Evolutionary conservation across 2,888 invertebrate genomes (phyloP), one percentile per base, ranked within the genome.

Genomic region (Perizoma affinitatum): DNA sequence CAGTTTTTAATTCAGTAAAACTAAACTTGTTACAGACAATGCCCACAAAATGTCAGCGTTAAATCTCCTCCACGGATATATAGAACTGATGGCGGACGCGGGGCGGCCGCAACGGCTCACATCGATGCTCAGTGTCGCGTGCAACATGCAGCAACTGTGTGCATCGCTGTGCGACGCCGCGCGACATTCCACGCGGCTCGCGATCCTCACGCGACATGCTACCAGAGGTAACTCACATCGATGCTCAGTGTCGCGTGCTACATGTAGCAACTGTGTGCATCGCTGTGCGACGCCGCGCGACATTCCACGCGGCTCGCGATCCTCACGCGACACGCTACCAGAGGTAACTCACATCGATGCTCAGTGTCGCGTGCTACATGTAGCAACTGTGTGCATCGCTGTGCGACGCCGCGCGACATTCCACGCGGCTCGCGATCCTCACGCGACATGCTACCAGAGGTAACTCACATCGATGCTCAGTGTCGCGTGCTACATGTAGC

Each of bases 51-150:
- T 94, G 34, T 86, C 93, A 0, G 93, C 93, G 5, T 80, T 97
- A 49, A 93, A 94, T 73, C 93, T 95, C 51, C 70, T 96, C 0
- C 93, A 94, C 65, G 96, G 96, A 4, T 96, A 96, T 80, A 75
- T 96, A 8, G 83, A 87, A 54, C 82, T 95, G 54, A 83, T 96
- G 67, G 67, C 55, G 4, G 54, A 78, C 63, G 66, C 65, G 53
- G 93, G 93, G 6, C 82, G 90, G 10, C 82, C 84, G 47, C 89
- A 93, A 71, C 92, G 93, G 64, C 85, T 96, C 11, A 92, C 93
- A 35, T 76, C 86, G 6, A 85, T 95, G 35, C 86, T 96, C 46
- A 86, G 93, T 61, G 93, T 92, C 1, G 76, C 80, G 3, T 83
- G 88, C 47, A 93, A 94, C 79, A 85, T 95, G 67, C 90, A 93